phyloP scores from a whole-genome alignment of 2,113 vertebrate species.

The Neofelis nebulosa region DNA sequence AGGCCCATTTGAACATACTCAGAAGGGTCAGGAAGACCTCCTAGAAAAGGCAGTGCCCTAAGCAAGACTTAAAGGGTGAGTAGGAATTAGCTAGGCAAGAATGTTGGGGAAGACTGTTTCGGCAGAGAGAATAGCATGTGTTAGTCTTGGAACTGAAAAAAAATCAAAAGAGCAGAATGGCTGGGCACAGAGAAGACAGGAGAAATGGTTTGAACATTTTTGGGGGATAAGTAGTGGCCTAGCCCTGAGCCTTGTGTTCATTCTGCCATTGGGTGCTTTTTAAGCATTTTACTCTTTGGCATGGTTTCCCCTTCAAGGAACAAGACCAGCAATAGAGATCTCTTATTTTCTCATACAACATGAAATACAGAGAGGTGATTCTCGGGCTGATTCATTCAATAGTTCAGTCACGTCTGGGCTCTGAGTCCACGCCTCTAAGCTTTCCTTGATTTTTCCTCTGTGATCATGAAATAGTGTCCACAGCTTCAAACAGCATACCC shows the following conservation, averaged over 20 bases:
- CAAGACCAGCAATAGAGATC: background rate
- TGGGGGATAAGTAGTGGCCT: background rate
- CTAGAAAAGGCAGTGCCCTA: background rate
- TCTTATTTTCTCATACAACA: background rate
- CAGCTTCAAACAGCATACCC: background rate
- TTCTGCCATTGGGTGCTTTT: background rate
- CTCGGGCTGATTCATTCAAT: background rate
- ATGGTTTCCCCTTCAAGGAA: background rate
- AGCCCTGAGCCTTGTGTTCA: background rate
- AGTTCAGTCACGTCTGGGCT: background rate
- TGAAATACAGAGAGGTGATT: background rate
- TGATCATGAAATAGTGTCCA: background rate
- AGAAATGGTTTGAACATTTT: background rate
- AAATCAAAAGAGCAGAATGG: background rate
- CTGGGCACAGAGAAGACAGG: background rate
- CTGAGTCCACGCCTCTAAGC: background rate
- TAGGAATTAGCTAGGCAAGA: background rate
- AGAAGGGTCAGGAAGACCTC: background rate
- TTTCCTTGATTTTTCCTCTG: background rate
- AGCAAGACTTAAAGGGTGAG: background rate
- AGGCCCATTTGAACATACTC: background rate
- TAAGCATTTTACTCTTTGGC: background rate
- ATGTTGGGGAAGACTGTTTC: background rate
- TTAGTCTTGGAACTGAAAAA: background rate
- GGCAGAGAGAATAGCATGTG: background rate